A percentile compares a stretch with the other conserved stretches of the same genome.
These are phyloP conservation scores for Carlito syrichta DNA, from an alignment of 2,113 vertebrate species.

Conservation along the genomic window DNA sequence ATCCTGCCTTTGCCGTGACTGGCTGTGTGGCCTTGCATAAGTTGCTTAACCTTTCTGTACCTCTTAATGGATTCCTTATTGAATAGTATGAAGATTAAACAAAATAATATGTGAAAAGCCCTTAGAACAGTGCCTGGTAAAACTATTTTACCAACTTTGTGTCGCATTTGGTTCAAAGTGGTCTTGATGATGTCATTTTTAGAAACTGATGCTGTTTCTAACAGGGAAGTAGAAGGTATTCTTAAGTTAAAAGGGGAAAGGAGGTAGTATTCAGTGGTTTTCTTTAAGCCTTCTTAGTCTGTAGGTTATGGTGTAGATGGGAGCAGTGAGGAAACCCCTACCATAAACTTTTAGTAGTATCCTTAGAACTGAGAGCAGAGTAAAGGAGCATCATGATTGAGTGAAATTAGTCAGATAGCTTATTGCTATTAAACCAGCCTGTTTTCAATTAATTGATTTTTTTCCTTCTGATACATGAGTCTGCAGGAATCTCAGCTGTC, in stretches of 20 bases:
- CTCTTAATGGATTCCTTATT: not conserved
- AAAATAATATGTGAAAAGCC: not conserved
- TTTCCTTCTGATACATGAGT: not conserved
- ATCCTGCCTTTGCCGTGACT: not conserved
- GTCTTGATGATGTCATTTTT: not conserved
- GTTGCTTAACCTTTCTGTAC: not conserved
- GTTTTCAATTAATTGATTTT: conserved; percentile 47
- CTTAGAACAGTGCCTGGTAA: not conserved
- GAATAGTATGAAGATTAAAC: not conserved
- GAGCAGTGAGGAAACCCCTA: not conserved
- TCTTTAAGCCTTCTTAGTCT: not conserved
- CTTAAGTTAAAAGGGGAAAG: not conserved
- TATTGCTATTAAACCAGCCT: conserved; percentile 23
- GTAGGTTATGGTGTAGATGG: not conserved
- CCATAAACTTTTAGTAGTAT: not conserved
- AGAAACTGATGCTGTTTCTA: conserved; percentile 11
- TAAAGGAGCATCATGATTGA: not conserved
- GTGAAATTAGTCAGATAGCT: conserved; percentile 17
- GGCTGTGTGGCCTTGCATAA: not conserved
- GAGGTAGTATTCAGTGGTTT: not conserved
- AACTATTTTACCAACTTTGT: not conserved
- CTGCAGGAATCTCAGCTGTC: not conserved
- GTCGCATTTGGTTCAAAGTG: not conserved
- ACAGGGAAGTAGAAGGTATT: not conserved
- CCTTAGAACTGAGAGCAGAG: not conserved